Evolutionary conservation across 1,140 invertebrate genomes (phyloP), one percentile per base, ranked within the genome.

Genomic region (Formica selysi): DNA sequence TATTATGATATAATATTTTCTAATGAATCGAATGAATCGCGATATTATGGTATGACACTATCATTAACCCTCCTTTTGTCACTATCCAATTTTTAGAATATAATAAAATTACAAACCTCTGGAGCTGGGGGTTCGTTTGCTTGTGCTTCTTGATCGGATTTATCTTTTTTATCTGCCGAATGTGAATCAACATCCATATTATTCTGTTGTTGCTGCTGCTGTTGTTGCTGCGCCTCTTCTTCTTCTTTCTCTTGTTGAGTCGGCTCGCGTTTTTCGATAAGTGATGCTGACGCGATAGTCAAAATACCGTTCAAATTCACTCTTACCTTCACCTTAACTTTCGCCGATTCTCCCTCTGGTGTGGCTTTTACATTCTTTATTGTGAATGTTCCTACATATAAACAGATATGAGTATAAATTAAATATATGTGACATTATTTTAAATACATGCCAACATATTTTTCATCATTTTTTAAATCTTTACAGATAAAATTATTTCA

Each of bases 321-420:
- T 86, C 98, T 96, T 7, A 99, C 98, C 96, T 99, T 99, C 0
- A 99, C 97, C 95, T 99, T 99, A 0, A 99, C 97, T 95, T 99
- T 99, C 67, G 98, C 97, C 38, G 97, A 97, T 91, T 98, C 98
- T 6, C 98, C 98, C 88, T 98, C 98, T n/a, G 97, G 91, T 57
- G 97, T 97, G 67, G 98, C 98, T 89, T 97, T 97, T 0, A 99
- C 97, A 92, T 99, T 98, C 81, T 97, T 97, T 32, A 99, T 97
- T 22, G 96, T 96, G 96, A 98, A 99, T 76, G 96, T 95, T 85
- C 98, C 98, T 98, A n/a, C 3, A 78, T 76, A 59, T 48, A 68
- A 86, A 67, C 32, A 19, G 2, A 57, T 38, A 84, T 29, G 13
- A 19, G 1, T 38, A 26, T 19, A 13, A 67, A 67, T 16, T 36